Conservation (phyloP, 2,797 vertebrate genomes). For the Stomatorhinus walkeri region DNA sequence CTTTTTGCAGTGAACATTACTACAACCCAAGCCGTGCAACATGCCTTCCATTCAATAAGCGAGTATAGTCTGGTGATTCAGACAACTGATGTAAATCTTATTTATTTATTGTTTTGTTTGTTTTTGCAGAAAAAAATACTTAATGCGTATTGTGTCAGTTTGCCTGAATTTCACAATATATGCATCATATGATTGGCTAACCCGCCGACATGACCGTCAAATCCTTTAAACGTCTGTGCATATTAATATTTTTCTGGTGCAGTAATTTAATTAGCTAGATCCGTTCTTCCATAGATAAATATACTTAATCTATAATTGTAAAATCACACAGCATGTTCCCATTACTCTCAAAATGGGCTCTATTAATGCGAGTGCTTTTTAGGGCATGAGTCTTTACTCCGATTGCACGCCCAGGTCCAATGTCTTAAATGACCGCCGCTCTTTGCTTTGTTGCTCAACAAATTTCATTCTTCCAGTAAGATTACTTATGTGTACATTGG, state of each 20-base stretch:
- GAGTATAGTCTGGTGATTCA: not conserved
- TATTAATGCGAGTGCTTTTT: not conserved
- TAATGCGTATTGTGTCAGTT: conserved; percentile 14
- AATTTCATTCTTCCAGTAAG: not conserved
- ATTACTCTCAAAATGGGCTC: not conserved
- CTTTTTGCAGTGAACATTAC: not conserved
- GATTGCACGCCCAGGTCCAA: not conserved
- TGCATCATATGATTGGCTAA: not conserved
- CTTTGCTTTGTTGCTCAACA: not conserved
- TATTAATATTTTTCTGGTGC: not conserved
- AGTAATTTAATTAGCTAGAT: conserved; percentile 12
- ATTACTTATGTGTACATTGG: not conserved
- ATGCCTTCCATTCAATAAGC: not conserved
- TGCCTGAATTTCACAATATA: not conserved
- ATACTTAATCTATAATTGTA: not conserved
- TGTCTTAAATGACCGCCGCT: not conserved
- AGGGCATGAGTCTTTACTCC: not conserved
- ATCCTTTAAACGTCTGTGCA: conserved; percentile 29
- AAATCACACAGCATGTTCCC: not conserved
- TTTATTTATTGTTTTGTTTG: not conserved
- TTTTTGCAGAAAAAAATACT: conserved; percentile 13
- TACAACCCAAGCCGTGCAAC: not conserved
- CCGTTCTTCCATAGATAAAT: not conserved
- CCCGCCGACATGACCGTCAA: conserved; percentile 1
- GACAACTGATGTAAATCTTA: not conserved